Base-by-base conservation (phyloP, 2,113 vertebrate species). In the Otis tarda region DNA sequence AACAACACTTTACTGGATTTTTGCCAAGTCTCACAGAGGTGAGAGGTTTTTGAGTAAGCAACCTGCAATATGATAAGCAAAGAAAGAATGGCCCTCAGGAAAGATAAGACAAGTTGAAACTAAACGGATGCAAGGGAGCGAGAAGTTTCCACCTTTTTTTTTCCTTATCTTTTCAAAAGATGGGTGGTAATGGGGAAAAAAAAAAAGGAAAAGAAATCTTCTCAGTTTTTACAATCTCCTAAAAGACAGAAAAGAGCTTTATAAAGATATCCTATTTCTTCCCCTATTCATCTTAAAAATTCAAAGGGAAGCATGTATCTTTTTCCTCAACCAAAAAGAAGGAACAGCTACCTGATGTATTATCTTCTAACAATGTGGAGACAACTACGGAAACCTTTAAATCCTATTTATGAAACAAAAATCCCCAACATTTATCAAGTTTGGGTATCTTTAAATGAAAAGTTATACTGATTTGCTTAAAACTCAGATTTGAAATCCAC, bases 371-470 rank as follows among this genome's bases (percentile, higher is more conserved):
- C 17, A 59, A 47, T 19, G 21, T 13, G 24, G 39, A 71, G 31
- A 71, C 10, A 71, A 37, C 23, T 55, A 41, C 3, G 18, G 55
- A 73, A 83, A 93, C 10, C 20, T 49, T 87, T 47, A 73, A 61
- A 79, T 21, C 4, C 4, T 80, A 37, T 37, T 64, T 56, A 85
- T 53, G 14, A 90, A 92, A 89, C 6, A 79, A 65, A 50, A 16
- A 9, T 2, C 0, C 1, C 23, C 13, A 39, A 4, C 0, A 0
- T 81, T 64, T 93, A 76, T 20, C n/a, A 68, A 41, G 39, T 27
- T 68, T 52, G 7, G 28, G 39, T 2, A 27, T 76, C n/a, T 88
- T 76, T 20, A 64, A 50, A 59, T 37, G 14, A 43, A 80, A 71
- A 86, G 24, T 61, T 77, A 64, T 30, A 65, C 5, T 56, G 22